Evolutionary conservation across 2,888 invertebrate species (phyloP).

Genomic region (Sesia apiformis): DNA sequence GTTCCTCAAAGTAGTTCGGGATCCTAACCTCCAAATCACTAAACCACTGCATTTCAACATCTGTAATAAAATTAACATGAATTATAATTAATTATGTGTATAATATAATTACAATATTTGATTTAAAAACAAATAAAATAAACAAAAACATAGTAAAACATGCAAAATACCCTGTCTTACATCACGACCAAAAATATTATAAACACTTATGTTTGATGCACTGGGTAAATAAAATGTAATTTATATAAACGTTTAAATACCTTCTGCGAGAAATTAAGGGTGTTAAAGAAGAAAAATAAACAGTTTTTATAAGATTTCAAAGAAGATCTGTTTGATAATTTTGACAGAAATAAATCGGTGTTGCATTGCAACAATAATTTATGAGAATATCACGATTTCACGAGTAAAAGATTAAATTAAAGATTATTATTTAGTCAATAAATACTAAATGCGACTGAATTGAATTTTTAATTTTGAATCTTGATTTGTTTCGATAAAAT

Average conservation of each 20-base stretch:
- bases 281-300: conserved; percentile 1
- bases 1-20: conserved; percentile 42
- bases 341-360: too few relatives aligned
- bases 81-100: not conserved
- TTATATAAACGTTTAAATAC: not conserved
- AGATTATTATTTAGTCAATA: too few relatives aligned
- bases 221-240: conserved; percentile 12
- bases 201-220: not conserved
- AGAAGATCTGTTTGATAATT: too few relatives aligned
- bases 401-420: too few relatives aligned
- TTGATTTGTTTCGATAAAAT: too few relatives aligned
- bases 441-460: too few relatives aligned
- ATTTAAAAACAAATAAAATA: too few relatives aligned
- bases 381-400: too few relatives aligned
- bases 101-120: too few relatives aligned
- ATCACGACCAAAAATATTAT: conserved; percentile 29
- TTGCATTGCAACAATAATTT: too few relatives aligned
- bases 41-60: conserved; percentile 68
- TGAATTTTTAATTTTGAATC: too few relatives aligned
- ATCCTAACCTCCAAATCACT: conserved; percentile 69
- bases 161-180: conserved; percentile 42
- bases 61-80: conserved; percentile 28
- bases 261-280: not conserved
- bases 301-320: not conserved
- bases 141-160: conserved; percentile 9